These are phyloP conservation scores for Pentamera pediparva DNA, from an alignment of 53 echinoderm and acorn worm species.

Conservation along the genomic window DNA sequence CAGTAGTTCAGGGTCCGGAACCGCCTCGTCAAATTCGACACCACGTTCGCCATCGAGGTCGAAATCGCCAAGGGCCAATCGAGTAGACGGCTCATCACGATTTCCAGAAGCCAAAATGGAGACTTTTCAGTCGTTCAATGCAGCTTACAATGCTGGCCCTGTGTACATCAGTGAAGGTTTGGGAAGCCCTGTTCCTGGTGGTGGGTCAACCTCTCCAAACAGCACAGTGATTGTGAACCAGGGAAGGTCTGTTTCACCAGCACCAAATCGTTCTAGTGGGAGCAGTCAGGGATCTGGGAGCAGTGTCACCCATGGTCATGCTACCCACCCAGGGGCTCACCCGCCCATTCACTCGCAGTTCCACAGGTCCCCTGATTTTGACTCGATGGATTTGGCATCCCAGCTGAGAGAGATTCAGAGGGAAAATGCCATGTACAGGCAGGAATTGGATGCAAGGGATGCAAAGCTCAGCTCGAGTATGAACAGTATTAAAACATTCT, in stretches of 20 bases:
- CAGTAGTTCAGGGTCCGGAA: conserved; percentile 66
- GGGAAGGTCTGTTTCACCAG: conserved; percentile 77
- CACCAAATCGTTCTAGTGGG: conserved; percentile 79
- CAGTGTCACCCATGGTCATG: conserved; percentile 33
- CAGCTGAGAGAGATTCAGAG: conserved; percentile 88
- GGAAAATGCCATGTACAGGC: conserved; percentile 73
- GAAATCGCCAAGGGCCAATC: conserved; percentile 32
- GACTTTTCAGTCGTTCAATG: conserved; percentile 94
- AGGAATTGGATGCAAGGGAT: conserved; percentile 87
- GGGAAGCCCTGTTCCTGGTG: conserved; percentile 66
- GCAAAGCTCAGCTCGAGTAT: conserved; percentile 89
- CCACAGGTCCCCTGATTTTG: conserved; percentile 46
- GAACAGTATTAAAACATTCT: conserved; percentile 99
- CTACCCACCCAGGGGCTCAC: conserved; percentile 41
- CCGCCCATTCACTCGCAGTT: conserved; percentile 33
- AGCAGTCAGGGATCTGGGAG: conserved; percentile 82
- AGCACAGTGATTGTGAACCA: conserved; percentile 43
- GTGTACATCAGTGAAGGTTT: conserved; percentile 92
- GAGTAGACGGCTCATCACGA: conserved; percentile 18
- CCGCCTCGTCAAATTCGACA: conserved; percentile 72
- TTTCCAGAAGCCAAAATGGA: conserved; percentile 63
- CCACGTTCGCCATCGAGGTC: conserved; percentile 66
- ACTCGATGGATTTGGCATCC: conserved; percentile 71
- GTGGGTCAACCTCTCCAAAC: conserved; percentile 67
- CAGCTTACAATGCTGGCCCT: conserved; percentile 91